Evolutionary conservation across 2,113 vertebrate genomes (phyloP).

Genomic region (Callipepla squamata): DNA sequence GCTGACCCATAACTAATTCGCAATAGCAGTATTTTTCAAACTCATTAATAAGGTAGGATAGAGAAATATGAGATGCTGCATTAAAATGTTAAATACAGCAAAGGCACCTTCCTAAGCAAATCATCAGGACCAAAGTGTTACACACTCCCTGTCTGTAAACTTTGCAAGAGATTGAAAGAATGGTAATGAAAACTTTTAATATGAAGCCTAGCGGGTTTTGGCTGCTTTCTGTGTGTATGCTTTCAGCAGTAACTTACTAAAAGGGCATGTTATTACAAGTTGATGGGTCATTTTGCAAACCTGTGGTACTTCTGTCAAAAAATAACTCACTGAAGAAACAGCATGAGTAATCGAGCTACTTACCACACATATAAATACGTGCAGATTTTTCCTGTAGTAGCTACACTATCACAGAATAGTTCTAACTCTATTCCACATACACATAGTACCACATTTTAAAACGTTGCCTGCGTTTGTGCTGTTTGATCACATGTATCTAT

Average conservation of each 20-base stretch:
- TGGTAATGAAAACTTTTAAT: background rate
- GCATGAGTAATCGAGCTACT: background rate
- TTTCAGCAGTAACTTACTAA: slow-evolving; percentile 24
- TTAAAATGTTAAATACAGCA: slow-evolving; percentile 1
- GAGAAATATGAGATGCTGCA: background rate
- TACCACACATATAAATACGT: background rate
- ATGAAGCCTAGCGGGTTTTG: slow-evolving; percentile 5
- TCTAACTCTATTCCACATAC: background rate
- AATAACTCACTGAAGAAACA: slow-evolving; percentile 45
- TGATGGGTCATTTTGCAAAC: slow-evolving; percentile 36
- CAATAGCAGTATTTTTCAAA: slow-evolving; percentile 33
- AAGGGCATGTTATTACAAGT: slow-evolving; percentile 31
- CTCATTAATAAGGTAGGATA: slow-evolving; percentile 13
- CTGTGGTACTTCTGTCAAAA: slow-evolving; percentile 22
- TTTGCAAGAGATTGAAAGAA: slow-evolving; percentile 11
- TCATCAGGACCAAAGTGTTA: background rate
- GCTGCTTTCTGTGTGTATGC: background rate
- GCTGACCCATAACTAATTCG: slow-evolving; percentile 40
- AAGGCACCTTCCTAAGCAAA: slow-evolving; percentile 33
- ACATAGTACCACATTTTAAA: background rate
- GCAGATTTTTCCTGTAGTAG: background rate
- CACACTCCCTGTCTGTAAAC: background rate
- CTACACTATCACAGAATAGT: background rate
- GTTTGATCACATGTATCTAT: background rate
- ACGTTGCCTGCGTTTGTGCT: background rate